These are phyloP conservation scores for Noctua janthina DNA, from an alignment of 2,888 invertebrate genomes.

Conservation along the genomic window DNA sequence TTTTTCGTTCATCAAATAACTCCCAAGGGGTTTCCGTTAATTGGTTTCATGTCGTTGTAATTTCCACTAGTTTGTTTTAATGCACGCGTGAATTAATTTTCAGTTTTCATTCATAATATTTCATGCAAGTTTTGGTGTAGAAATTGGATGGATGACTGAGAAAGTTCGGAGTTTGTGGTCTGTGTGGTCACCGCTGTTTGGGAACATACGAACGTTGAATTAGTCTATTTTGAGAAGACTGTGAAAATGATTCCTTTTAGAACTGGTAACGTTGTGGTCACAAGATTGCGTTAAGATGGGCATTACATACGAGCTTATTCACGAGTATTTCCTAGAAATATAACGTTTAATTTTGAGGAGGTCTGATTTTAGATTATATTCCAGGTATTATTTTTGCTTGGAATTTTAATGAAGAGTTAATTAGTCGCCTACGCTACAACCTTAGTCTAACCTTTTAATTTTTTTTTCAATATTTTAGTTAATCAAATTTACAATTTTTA, in stretches of 20 bases:
- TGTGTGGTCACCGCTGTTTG: slow-evolving; percentile 44
- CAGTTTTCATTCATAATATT: slow-evolving; percentile 51
- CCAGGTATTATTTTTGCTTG: not conserved
- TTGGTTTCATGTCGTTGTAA: slow-evolving; percentile 63
- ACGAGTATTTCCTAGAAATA: not conserved
- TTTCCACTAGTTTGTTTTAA: slow-evolving; percentile 58
- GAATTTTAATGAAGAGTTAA: not conserved
- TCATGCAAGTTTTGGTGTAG: slow-evolving; percentile 37
- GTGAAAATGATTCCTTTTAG: slow-evolving; percentile 43
- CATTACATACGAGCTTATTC: not conserved
- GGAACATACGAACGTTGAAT: slow-evolving; percentile 36
- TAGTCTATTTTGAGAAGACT: slow-evolving; percentile 17
- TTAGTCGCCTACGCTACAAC: not conserved
- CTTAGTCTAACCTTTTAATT: not conserved
- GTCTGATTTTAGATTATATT: not conserved
- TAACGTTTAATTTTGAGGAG: not conserved
- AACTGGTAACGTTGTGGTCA: slow-evolving; percentile 24
- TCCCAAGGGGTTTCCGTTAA: slow-evolving; percentile 58
- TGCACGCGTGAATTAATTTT: slow-evolving; percentile 57
- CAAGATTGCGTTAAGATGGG: slow-evolving; percentile 8
- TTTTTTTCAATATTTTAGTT: not conserved
- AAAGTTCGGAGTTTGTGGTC: slow-evolving; percentile 49
- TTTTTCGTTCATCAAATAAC: slow-evolving; percentile 46
- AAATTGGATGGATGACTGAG: slow-evolving; percentile 42
- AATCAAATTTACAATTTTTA: not conserved